Conservation (phyloP, 2,888 invertebrate species). For the Papilio protenor region DNA sequence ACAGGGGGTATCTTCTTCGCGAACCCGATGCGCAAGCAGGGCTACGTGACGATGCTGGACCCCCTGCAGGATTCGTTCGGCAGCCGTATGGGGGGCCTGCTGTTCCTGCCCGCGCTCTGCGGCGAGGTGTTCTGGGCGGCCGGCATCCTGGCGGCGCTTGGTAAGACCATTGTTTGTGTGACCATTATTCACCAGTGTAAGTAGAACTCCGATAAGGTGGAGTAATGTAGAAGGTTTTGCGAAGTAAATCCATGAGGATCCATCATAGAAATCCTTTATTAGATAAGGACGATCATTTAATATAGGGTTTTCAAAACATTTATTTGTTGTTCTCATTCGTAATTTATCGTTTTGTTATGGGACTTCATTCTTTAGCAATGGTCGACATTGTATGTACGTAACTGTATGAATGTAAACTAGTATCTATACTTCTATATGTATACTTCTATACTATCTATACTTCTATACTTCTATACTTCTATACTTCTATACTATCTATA, state of each 20-base stretch:
- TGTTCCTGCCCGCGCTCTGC: conserved; percentile 97
- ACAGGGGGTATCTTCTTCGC: conserved; percentile 98
- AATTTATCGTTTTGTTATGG: no score
- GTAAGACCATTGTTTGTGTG: conserved; percentile 72
- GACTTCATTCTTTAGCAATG: no score
- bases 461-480: no score
- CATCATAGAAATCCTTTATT: no score
- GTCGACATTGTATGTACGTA: no score
- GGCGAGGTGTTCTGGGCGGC: conserved; percentile 99
- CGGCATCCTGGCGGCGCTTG: conserved; percentile 97
- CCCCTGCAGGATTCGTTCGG: conserved; percentile 98
- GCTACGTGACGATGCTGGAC: conserved; percentile 99
- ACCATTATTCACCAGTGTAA: background rate
- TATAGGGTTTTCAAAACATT: no score
- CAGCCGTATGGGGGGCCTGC: conserved; percentile 97
- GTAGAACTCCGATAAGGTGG: background rate
- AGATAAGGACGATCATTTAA: no score
- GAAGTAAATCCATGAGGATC: background rate
- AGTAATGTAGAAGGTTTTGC: background rate
- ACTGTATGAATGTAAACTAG: no score
- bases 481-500: no score
- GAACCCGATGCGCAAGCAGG: conserved; percentile 98
- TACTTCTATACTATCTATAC: no score
- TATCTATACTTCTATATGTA: no score
- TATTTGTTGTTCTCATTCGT: no score